Percentiles rank a stretch among this genome's conserved stretches.
These are phyloP conservation scores for Drosophila robusta DNA, from an alignment of 2,888 invertebrate genomes.

Conservation along the genomic window DNA sequence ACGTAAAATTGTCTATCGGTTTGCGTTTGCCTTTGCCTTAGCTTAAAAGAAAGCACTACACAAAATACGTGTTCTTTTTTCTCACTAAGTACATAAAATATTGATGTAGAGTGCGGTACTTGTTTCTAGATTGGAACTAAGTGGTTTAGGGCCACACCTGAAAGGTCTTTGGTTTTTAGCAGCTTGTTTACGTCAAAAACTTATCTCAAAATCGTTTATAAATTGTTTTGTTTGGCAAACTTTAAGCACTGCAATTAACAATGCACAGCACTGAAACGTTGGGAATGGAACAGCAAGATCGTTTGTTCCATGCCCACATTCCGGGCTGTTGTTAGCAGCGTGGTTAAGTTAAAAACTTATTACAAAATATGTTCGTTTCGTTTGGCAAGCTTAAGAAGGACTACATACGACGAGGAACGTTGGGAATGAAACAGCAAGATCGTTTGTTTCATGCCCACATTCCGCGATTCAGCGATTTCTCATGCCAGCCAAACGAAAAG, in stretches of 20 bases:
- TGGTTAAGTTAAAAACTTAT: slow-evolving; percentile 33
- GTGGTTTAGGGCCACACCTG: slow-evolving; percentile 11
- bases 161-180: slow-evolving; percentile 16
- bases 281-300: slow-evolving; percentile 44
- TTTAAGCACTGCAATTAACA: slow-evolving; percentile 13
- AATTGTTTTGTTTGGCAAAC: slow-evolving; percentile 35
- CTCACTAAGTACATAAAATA: slow-evolving; percentile 30
- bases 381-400: slow-evolving; percentile 21
- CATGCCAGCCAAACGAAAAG: slow-evolving; percentile 48
- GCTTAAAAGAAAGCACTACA: slow-evolving; percentile 45
- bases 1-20: slow-evolving; percentile 50
- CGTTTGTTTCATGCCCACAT: slow-evolving; percentile 27
- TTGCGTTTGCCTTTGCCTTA: slow-evolving; percentile 50
- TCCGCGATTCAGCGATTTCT: slow-evolving; percentile 5
- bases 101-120: slow-evolving; percentile 13
- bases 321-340: slow-evolving; percentile 15
- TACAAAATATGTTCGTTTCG: slow-evolving; percentile 26
- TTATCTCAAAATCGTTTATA: slow-evolving; percentile 33
- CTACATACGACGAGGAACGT: slow-evolving; percentile 9
- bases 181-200: slow-evolving; percentile 38
- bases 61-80: slow-evolving; percentile 34
- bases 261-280: slow-evolving; percentile 12
- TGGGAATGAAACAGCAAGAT: slow-evolving; percentile 41
- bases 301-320: slow-evolving; percentile 40
- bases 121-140: slow-evolving; percentile 20